phyloP scores from a whole-genome alignment of 2,888 invertebrate species.

The Troglohyphantes excavatus region DNA sequence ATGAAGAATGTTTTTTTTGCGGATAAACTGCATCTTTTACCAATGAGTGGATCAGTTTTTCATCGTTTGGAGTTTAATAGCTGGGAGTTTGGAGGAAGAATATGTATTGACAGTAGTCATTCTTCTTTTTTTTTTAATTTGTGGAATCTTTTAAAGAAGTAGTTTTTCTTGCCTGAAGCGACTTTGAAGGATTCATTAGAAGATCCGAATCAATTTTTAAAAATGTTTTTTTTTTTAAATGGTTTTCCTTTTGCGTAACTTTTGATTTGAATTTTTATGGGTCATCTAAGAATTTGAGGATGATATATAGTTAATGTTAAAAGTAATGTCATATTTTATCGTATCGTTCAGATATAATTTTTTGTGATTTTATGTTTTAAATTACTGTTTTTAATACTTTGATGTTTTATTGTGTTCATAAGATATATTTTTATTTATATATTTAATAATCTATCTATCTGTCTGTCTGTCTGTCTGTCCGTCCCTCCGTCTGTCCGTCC shows the following conservation, averaged over 20 bases:
- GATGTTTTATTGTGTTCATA: too few species aligned
- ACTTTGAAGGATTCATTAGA: background rate
- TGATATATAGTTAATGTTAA: too few species aligned
- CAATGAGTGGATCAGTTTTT: constrained; percentile 1
- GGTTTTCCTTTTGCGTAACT: background rate
- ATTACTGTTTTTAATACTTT: too few species aligned
- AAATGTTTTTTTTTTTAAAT: background rate
- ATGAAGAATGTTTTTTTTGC: background rate
- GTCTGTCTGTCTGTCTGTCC: too few species aligned
- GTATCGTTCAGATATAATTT: too few species aligned
- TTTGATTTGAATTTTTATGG: background rate
- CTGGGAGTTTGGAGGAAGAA: constrained; percentile 8
- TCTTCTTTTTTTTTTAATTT: background rate
- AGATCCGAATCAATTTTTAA: background rate
- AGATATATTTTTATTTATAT: too few species aligned
- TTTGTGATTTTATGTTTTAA: too few species aligned
- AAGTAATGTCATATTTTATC: too few species aligned
- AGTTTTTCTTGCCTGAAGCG: background rate
- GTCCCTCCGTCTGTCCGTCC: too few species aligned
- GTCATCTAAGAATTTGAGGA: background rate
- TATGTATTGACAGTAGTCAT: background rate
- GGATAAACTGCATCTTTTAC: constrained; percentile 2
- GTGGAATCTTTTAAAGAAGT: background rate
- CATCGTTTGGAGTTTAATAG: constrained; percentile 17
- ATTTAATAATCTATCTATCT: too few species aligned